Evolutionary conservation across 2,888 invertebrate species (phyloP), one percentile per base, ranked within the genome.

Genomic region (Chloroclystis v-ata): DNA sequence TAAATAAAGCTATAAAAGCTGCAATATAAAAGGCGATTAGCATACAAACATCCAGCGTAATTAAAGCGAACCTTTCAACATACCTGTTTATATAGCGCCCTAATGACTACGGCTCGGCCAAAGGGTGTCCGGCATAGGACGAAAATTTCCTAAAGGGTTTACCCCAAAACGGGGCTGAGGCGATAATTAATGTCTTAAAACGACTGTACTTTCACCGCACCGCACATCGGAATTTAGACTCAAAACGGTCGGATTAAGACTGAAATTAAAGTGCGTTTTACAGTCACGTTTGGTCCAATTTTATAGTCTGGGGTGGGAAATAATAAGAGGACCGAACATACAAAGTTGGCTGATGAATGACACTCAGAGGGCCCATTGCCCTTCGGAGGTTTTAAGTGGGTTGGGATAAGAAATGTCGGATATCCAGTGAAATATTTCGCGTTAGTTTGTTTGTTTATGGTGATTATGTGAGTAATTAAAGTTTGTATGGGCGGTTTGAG

Each of bases 291-390:
- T 67, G 78, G 85, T 82, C 74, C 79, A 83, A 83, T 85, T 86
- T 85, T 82, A 85, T 82, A 79, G 81, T 82, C 72, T 70, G 63
- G 82, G 82, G 82, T 77, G 78, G 83, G 75, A 78, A 83, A 85
- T 86, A 84, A 82, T 69, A 81, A 83, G 84, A 82, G 83, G 76
- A 78, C 70, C 76, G 82, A 78, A 82, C 81, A 82, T 82, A 78
- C 75, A 78, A 83, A 86, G 82, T 85, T 84, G 67, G 73, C 69
- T 87, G 87, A 87, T 87, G 87, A 84, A 87, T 87, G 87, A 87
- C 83, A 87, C 87, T 87, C 87, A 16, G 70, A 73, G 87, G 87
- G 75, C 82, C 86, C 84, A 87, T 87, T 84, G 87, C 86, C 87
- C 87, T 86, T 86, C 84, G 83, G 77, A 79, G 78, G 84, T 79